phyloP scores from a whole-genome alignment of 2,797 vertebrate species.

The Halcyon smyrnensis region DNA sequence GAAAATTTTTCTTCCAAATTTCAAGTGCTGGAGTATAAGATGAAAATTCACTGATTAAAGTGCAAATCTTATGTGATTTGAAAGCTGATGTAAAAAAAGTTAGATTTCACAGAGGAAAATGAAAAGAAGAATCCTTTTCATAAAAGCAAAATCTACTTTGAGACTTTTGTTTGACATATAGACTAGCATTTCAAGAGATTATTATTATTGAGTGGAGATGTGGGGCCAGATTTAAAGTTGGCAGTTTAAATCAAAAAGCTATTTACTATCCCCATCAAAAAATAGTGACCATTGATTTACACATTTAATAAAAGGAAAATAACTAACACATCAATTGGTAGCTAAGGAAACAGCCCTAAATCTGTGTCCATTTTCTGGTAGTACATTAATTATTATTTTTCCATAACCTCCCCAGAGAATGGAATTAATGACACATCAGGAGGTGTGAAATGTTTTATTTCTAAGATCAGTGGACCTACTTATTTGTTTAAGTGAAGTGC shows the following conservation, averaged over 20 bases:
- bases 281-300: background rate
- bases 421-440: constrained; percentile 45
- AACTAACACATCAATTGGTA: constrained; percentile 10
- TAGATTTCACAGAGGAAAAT: background rate
- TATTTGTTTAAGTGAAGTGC: background rate
- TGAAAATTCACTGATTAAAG: background rate
- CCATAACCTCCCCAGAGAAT: constrained; percentile 11
- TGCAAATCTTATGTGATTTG: background rate
- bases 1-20: background rate
- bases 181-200: background rate
- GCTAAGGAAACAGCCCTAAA: constrained; percentile 41
- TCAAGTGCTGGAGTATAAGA: background rate
- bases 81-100: background rate
- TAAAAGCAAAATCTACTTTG: background rate
- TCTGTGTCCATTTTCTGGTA: constrained; percentile 17
- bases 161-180: background rate
- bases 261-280: constrained; percentile 26
- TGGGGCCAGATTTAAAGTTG: background rate
- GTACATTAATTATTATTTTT: constrained; percentile 56
- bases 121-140: background rate
- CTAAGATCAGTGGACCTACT: background rate
- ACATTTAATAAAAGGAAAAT: constrained; percentile 37
- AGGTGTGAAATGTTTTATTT: constrained; percentile 53
- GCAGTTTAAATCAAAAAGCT: constrained; percentile 19
- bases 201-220: background rate